A percentile compares a stretch with the other conserved stretches of the same genome.
These are phyloP conservation scores for Scortum barcoo DNA, from an alignment of 2,113 vertebrate genomes.

Conservation along the genomic window DNA sequence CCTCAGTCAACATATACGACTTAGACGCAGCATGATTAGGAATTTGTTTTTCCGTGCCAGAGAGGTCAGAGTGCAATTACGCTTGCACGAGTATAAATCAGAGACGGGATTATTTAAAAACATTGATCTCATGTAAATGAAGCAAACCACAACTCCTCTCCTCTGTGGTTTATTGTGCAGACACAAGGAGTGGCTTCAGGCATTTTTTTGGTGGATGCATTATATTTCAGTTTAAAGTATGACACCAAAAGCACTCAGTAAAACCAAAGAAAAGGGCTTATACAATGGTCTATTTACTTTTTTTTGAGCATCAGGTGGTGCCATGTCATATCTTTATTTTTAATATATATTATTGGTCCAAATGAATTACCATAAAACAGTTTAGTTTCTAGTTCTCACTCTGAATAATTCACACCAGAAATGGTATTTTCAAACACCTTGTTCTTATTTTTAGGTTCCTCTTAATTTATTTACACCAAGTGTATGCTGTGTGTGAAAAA, in stretches of 20 bases:
- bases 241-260: slow-evolving; percentile 31
- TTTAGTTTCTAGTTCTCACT: slow-evolving; percentile 21
- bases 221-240: slow-evolving; percentile 26
- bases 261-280: not conserved
- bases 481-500: slow-evolving; percentile 21
- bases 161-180: slow-evolving; percentile 22
- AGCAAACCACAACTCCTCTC: slow-evolving; percentile 14
- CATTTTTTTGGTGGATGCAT: slow-evolving; percentile 25
- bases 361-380: slow-evolving; percentile 6
- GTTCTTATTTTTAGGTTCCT: slow-evolving; percentile 59
- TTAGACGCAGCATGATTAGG: slow-evolving; percentile 1
- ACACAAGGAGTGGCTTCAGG: slow-evolving; percentile 24
- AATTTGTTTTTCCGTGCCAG: slow-evolving; percentile 18
- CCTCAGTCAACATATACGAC: not conserved
- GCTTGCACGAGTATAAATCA: slow-evolving; percentile 30
- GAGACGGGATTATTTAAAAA: slow-evolving; percentile 68
- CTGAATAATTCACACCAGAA: slow-evolving; percentile 69
- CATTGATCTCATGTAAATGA: slow-evolving; percentile 74
- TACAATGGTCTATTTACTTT: not conserved
- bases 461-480: slow-evolving; percentile 48
- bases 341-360: not conserved
- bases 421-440: slow-evolving; percentile 54
- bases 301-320: not conserved
- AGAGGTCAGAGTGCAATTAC: slow-evolving; percentile 58
- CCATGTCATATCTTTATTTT: not conserved